Conservation (phyloP, 2,113 vertebrate genomes). For the Seriola quinqueradiata region DNA sequence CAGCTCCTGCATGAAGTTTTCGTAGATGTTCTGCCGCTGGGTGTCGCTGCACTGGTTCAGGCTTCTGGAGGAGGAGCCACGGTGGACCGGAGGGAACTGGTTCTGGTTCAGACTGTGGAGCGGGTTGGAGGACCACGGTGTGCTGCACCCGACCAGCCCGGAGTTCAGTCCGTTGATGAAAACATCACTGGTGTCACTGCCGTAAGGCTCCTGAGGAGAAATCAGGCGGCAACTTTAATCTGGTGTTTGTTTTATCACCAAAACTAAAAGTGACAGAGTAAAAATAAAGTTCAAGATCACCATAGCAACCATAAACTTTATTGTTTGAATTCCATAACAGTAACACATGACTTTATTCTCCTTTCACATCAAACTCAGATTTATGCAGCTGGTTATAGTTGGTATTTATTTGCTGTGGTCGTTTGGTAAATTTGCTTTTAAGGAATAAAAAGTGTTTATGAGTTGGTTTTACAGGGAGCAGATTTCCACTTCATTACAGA, state of each 20-base stretch:
- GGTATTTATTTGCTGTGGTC: no score
- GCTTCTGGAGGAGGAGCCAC: slow-evolving; percentile 79
- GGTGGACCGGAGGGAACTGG: slow-evolving; percentile 70
- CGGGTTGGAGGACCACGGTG: slow-evolving; percentile 82
- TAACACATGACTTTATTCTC: no score
- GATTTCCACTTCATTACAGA: not conserved
- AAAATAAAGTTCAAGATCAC: no score
- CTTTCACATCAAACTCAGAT: no score
- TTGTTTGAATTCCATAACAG: no score
- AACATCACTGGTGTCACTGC: slow-evolving; percentile 83
- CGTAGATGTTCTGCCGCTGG: slow-evolving; percentile 90
- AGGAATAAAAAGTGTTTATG: slow-evolving; percentile 13
- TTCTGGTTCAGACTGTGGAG: slow-evolving; percentile 51
- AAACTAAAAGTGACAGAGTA: no score
- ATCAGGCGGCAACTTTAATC: not conserved
- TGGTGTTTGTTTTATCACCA: not conserved
- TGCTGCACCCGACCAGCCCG: slow-evolving; percentile 63
- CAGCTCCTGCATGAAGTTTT: slow-evolving; percentile 94
- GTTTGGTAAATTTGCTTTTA: not conserved
- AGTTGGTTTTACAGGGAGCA: not conserved
- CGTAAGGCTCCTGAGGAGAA: slow-evolving; percentile 85
- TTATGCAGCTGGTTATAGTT: no score
- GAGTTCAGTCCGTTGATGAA: slow-evolving; percentile 83
- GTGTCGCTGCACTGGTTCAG: slow-evolving; percentile 77
- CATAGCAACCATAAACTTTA: no score